phyloP scores from a whole-genome alignment of 2,113 vertebrate species.

The Carettochelys insculpta region DNA sequence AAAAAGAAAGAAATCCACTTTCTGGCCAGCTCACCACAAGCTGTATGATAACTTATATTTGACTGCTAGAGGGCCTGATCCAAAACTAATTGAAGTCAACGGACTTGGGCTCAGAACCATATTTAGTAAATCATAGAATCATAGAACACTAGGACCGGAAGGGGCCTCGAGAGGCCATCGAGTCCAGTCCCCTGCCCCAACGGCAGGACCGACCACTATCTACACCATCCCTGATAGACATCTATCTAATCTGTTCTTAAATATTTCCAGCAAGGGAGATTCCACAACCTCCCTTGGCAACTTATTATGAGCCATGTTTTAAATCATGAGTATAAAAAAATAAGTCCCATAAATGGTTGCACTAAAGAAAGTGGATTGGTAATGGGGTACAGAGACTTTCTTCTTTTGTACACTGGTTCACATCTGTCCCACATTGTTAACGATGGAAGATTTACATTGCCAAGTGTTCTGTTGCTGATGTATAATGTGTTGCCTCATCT shows the following conservation, averaged over 20 bases:
- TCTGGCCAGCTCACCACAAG: background rate
- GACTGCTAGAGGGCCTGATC: background rate
- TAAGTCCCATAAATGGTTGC: background rate
- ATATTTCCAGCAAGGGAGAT: too few relatives aligned
- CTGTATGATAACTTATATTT: background rate
- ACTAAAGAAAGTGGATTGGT: background rate
- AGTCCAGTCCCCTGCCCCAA: too few relatives aligned
- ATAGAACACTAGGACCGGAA: too few relatives aligned
- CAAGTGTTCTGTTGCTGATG: background rate
- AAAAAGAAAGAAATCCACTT: background rate
- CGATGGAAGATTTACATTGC: background rate
- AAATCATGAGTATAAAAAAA: background rate
- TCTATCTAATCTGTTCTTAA: too few relatives aligned
- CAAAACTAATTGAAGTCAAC: background rate
- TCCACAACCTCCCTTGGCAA: too few relatives aligned
- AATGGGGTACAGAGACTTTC: background rate
- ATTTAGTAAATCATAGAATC: too few relatives aligned
- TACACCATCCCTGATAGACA: too few relatives aligned
- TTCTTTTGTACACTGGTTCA: background rate
- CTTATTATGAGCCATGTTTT: background rate
- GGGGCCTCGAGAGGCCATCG: too few relatives aligned
- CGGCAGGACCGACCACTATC: too few relatives aligned
- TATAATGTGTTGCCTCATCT: background rate
- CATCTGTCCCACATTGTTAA: background rate
- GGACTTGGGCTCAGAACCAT: background rate